A percentile compares a stretch with the other conserved stretches of the same genome.
Evolutionary conservation across 2,888 invertebrate species (phyloP).

Genomic region (Miltochrista miniata): DNA sequence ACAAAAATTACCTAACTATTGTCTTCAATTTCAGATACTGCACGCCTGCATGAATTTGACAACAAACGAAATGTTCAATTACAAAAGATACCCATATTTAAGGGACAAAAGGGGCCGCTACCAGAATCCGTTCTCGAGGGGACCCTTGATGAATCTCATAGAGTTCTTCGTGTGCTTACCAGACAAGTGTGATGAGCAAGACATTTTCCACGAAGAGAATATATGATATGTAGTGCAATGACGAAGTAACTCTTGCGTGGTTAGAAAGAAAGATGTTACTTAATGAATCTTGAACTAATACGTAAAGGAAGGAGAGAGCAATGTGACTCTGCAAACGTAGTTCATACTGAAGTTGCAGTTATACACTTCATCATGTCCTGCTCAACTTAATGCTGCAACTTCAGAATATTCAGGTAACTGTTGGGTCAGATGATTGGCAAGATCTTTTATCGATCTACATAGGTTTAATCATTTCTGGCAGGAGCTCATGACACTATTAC

Average conservation of each 20-base stretch:
- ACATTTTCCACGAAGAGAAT: slow-evolving; percentile 86
- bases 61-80: slow-evolving; percentile 97
- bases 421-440: no score
- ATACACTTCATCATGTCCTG: no score
- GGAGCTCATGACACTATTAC: no score
- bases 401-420: no score
- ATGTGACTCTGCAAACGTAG: no score
- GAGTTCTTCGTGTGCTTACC: slow-evolving; percentile 96
- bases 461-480: no score
- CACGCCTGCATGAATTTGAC: slow-evolving; percentile 97
- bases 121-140: slow-evolving; percentile 96
- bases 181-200: slow-evolving; percentile 90
- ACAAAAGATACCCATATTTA: slow-evolving; percentile 94
- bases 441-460: no score
- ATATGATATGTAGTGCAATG: slow-evolving; percentile 64
- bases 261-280: slow-evolving; percentile 22
- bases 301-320: no score
- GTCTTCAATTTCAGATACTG: slow-evolving; percentile 85
- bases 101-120: slow-evolving; percentile 94
- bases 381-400: no score
- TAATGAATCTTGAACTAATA: not conserved
- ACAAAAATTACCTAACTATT: not conserved
- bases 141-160: slow-evolving; percentile 92
- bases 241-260: slow-evolving; percentile 20
- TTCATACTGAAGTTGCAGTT: no score